Evolutionary conservation across 2,888 invertebrate genomes (phyloP).

Genomic region (Clanis bilineata): DNA sequence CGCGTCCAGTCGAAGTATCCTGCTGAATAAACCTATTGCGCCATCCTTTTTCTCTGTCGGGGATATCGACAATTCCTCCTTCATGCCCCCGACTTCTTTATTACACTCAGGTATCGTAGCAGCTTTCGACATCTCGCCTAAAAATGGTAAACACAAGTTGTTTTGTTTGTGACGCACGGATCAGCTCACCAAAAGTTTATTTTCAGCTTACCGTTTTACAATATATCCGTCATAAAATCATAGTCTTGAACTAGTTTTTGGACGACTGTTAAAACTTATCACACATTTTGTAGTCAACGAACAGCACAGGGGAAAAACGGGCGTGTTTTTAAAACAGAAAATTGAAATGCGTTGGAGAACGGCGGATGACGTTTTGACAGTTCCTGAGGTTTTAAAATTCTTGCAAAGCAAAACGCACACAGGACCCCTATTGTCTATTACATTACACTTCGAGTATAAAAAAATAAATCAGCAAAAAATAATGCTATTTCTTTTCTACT

Average conservation of each 20-base stretch:
- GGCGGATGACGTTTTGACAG: conserved; percentile 49
- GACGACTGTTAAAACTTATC: conserved; percentile 12
- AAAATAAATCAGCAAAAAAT: too few relatives aligned
- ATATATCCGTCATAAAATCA: conserved; percentile 65
- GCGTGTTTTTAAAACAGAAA: conserved; percentile 52
- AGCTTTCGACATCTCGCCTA: conserved; percentile 71
- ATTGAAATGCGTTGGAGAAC: conserved; percentile 55
- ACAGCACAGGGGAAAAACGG: conserved; percentile 30
- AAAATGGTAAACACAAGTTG: conserved; percentile 70
- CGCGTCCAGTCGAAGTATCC: conserved; percentile 64
- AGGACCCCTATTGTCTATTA: not conserved
- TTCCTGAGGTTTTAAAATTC: conserved; percentile 10
- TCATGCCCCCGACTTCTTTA: conserved; percentile 63
- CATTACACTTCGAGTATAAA: too few relatives aligned
- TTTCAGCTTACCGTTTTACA: conserved; percentile 59
- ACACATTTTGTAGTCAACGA: not conserved
- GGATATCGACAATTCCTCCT: conserved; percentile 64
- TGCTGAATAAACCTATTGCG: conserved; percentile 65
- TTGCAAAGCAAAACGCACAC: conserved; percentile 1
- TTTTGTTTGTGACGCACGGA: conserved; percentile 76
- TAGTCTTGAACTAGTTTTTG: conserved; percentile 38
- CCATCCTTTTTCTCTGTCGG: conserved; percentile 68
- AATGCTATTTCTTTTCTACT: too few relatives aligned
- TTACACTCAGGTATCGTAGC: conserved; percentile 67
- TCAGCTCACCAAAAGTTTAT: conserved; percentile 53